Conservation (phyloP, 2,888 invertebrate genomes). For the Rutpela maculata region DNA sequence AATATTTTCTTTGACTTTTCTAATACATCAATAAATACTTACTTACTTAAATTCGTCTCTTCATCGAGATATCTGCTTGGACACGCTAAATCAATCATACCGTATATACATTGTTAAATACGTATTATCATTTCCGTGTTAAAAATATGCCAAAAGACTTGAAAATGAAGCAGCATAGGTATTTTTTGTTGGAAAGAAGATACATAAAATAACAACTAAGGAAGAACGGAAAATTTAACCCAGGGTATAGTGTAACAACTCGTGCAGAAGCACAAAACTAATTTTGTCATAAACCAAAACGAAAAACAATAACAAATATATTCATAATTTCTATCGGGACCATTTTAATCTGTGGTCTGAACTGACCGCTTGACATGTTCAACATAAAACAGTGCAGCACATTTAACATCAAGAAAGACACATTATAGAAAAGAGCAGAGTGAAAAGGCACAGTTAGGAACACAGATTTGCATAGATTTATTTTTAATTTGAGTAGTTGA, state of each 20-base stretch:
- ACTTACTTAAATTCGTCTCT: too few species aligned
- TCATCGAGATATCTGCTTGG: too few species aligned
- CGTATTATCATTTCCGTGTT: not conserved
- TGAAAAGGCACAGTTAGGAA: constrained; percentile 49
- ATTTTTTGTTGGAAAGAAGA: constrained; percentile 61
- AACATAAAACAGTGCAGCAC: constrained; percentile 43
- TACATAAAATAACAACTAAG: constrained; percentile 60
- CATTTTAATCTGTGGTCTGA: constrained; percentile 46
- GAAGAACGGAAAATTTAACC: constrained; percentile 46
- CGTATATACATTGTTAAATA: not conserved
- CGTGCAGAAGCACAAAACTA: constrained; percentile 53
- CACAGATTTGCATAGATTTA: constrained; percentile 50
- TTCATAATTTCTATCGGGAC: constrained; percentile 35
- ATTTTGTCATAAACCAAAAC: constrained; percentile 53
- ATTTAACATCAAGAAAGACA: constrained; percentile 49
- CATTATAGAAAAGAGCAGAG: constrained; percentile 41
- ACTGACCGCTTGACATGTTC: constrained; percentile 29
- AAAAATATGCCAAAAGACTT: constrained; percentile 27
- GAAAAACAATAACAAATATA: constrained; percentile 36
- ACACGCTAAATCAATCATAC: too few species aligned
- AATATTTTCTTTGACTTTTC: too few species aligned
- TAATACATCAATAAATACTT: too few species aligned
- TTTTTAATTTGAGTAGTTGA: constrained; percentile 45
- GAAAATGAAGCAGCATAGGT: constrained; percentile 37
- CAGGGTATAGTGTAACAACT: constrained; percentile 43